Evolutionary conservation across 2,797 vertebrate genomes (phyloP).

Genomic region (Neosilurus mollespiculum): DNA sequence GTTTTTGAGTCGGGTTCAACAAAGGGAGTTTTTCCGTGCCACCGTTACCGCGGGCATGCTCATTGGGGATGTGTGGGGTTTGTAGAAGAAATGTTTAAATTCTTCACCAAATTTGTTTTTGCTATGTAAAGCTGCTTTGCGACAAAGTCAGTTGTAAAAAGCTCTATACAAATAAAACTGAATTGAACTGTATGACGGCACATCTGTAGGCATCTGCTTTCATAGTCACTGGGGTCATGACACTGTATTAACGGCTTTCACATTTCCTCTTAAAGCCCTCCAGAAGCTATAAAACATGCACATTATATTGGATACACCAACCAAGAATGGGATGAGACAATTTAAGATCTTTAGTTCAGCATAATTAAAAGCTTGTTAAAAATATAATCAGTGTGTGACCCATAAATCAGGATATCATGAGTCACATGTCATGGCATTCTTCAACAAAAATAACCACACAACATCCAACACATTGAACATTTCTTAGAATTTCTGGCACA

Average conservation of each 20-base stretch:
- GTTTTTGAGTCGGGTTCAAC: no score
- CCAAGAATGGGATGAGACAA: neutral
- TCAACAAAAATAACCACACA: neutral
- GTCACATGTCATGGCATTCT: neutral
- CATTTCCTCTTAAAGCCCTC: neutral
- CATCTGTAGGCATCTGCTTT: neutral
- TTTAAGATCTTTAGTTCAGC: neutral
- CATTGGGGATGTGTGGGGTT: no score
- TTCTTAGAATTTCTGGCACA: neutral
- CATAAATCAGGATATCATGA: neutral
- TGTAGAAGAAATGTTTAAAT: no score
- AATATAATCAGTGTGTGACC: neutral
- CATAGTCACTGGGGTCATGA: neutral
- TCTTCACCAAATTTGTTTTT: no score
- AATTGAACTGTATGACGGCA: no score
- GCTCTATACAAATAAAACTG: no score
- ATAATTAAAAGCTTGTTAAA: neutral
- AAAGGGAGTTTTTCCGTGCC: no score
- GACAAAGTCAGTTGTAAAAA: no score
- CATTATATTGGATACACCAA: neutral
- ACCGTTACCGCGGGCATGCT: no score
- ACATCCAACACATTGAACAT: neutral
- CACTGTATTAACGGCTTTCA: neutral
- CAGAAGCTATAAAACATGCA: neutral
- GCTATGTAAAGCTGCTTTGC: no score